Base-by-base conservation (phyloP, 2,113 vertebrate species). In the Chlorodrepanis virens region DNA sequence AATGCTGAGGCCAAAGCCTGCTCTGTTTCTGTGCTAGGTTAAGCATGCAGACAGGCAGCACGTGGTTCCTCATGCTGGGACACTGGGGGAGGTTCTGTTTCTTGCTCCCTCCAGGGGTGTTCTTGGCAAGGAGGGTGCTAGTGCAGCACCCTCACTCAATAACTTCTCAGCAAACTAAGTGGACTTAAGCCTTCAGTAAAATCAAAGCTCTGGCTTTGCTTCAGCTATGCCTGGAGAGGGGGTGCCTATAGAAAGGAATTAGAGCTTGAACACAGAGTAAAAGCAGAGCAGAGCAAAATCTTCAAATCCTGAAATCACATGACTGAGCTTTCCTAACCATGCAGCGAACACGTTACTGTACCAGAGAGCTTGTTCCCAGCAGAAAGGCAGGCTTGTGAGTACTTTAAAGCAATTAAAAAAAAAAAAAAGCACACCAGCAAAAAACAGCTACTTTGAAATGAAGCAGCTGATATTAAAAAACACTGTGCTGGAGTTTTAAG, bases 231-330 rank as follows among this genome's bases (percentile, higher is more conserved):
- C 2, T 12, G 40, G 64, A 71, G 39, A 83, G 56, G 40, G 64
- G n/a, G 47, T 64, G 47, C 29, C 76, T 89, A 67, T 8, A 33
- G 69, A 84, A 93, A 49, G 77, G 94, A 94, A 95, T 96, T 92
- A 75, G 60, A 93, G 91, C 83, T 91, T 78, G 86, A 96, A 75
- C 54, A 57, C 44, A 21, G 64, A 92, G 47, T 28, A 83, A 78
- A 90, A 91, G 5, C 74, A 83, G 53, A 71, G 69, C 60, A 56
- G 15, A 57, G 67, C 3, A 12, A 92, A 94, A 74, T 44, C 52
- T 94, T 47, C 76, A 87, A 88, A 96, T 95, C 88, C 92, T 78
- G 71, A 83, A 90, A 83, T 77, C 87, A 6, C 88, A 96, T 92
- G 94, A 90, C 79, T 89, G 83, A 78, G 93, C 91, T 96, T 92